Evolutionary conservation across 2,113 vertebrate genomes (phyloP).

Genomic region (Anthoscopus minutus): DNA sequence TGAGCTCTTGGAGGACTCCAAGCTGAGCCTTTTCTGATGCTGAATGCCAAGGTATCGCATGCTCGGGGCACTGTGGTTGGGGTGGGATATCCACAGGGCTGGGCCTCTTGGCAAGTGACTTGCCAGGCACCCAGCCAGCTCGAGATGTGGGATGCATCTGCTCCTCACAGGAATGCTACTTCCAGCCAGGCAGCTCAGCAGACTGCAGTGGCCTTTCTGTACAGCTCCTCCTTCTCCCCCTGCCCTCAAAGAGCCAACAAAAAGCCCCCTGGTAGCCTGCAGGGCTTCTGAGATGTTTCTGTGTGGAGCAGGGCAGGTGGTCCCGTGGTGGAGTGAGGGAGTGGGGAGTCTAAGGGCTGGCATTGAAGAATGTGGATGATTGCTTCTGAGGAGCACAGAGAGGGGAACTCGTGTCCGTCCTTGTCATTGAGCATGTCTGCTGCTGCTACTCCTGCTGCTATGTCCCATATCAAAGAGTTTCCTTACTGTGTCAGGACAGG

Average conservation of each 20-base stretch:
- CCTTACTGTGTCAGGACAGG: constrained; percentile 72
- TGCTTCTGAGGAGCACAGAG: constrained; percentile 51
- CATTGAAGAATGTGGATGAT: constrained; percentile 21
- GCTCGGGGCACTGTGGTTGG: constrained; percentile 16
- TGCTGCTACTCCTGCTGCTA: constrained; percentile 88
- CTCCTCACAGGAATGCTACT: constrained; percentile 32
- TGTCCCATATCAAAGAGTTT: constrained; percentile 70
- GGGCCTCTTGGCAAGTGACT: background rate
- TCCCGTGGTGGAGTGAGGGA: background rate
- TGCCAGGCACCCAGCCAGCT: background rate
- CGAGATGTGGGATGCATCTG: background rate
- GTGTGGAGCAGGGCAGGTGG: background rate
- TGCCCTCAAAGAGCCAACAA: background rate
- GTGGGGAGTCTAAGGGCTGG: constrained; percentile 31
- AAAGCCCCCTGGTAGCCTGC: background rate
- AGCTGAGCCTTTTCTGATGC: constrained; percentile 35
- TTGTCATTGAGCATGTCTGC: constrained; percentile 80
- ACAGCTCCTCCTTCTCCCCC: constrained; percentile 24
- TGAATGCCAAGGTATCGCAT: constrained; percentile 43
- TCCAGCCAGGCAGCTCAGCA: constrained; percentile 50
- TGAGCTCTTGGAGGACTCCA: constrained; percentile 40
- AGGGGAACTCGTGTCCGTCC: constrained; percentile 25
- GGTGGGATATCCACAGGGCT: constrained; percentile 24
- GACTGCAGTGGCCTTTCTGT: constrained; percentile 47
- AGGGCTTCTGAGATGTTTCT: background rate